A percentile compares a stretch with the other conserved stretches of the same genome.
phyloP scores from a whole-genome alignment of 2,888 invertebrate species.

The Gnatocerus cornutus region DNA sequence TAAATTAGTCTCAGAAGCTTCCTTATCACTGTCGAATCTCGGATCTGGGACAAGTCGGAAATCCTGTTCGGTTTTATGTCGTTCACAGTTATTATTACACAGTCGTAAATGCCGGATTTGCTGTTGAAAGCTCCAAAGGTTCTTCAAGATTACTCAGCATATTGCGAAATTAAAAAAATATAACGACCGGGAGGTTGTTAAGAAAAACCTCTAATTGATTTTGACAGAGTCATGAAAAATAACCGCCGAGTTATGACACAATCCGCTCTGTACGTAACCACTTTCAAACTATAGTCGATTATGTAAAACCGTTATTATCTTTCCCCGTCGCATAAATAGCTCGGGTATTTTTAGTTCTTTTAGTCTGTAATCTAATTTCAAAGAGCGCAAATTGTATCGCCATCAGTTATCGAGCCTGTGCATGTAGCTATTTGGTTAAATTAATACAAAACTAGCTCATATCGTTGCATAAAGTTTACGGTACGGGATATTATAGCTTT shows the following conservation, averaged over 20 bases:
- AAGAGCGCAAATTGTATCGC: constrained; percentile 1
- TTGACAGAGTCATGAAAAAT: not conserved
- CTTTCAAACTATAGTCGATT: constrained; percentile 2
- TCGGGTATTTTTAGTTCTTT: constrained; percentile 9
- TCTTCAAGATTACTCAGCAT: constrained; percentile 6
- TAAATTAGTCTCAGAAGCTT: constrained; percentile 41
- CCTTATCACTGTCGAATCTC: constrained; percentile 33
- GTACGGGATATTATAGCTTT: constrained; percentile 22
- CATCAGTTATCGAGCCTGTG: not conserved
- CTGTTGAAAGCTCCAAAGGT: not conserved
- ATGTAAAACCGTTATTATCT: constrained; percentile 6
- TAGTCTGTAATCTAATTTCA: constrained; percentile 2
- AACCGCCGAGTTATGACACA: not conserved
- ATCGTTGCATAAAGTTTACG: constrained; percentile 10
- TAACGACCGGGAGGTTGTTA: too few species aligned
- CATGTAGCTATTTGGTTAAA: constrained; percentile 17
- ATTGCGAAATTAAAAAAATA: constrained; percentile 7
- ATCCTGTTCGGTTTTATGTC: constrained; percentile 35
- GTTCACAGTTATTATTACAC: constrained; percentile 23
- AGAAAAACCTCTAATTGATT: not conserved
- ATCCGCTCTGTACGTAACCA: not conserved
- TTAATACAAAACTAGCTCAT: constrained; percentile 19
- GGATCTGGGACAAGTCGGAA: constrained; percentile 26
- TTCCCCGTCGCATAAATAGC: not conserved
- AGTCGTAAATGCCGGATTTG: constrained; percentile 8